phyloP scores from a whole-genome alignment of 2,113 vertebrate genomes.

The Meles meles region DNA sequence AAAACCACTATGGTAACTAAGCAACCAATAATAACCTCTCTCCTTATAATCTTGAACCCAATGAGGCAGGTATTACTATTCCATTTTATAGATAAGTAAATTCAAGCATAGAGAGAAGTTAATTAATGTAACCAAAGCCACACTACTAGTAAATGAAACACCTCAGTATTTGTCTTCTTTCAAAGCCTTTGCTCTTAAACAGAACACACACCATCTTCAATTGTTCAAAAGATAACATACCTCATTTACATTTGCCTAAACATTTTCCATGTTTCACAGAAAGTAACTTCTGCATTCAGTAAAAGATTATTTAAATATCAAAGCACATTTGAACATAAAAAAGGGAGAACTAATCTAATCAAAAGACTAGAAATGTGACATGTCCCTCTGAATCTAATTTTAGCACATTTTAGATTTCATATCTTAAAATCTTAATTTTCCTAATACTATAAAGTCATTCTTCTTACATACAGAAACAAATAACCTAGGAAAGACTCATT shows the following conservation, averaged over 20 bases:
- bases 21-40: conserved; percentile 44
- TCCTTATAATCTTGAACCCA: conserved; percentile 19
- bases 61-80: not conserved
- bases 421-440: conserved; percentile 1
- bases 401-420: not conserved
- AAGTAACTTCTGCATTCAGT: not conserved
- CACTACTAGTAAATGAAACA: not conserved
- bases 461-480: conserved; percentile 14
- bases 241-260: not conserved
- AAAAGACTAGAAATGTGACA: not conserved
- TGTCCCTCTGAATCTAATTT: conserved; percentile 22
- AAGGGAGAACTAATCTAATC: not conserved
- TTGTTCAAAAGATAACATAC: not conserved
- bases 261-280: not conserved
- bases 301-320: conserved; percentile 9
- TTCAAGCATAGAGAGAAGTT: not conserved
- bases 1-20: conserved; percentile 74
- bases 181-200: not conserved
- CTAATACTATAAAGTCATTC: not conserved
- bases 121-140: not conserved
- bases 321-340: not conserved
- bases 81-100: conserved; percentile 11
- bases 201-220: not conserved
- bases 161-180: not conserved
- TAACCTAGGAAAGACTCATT: not conserved